A percentile compares a stretch with the other conserved stretches of the same genome.
Conservation (phyloP, 2,113 vertebrate genomes). For the Egretta garzetta region DNA sequence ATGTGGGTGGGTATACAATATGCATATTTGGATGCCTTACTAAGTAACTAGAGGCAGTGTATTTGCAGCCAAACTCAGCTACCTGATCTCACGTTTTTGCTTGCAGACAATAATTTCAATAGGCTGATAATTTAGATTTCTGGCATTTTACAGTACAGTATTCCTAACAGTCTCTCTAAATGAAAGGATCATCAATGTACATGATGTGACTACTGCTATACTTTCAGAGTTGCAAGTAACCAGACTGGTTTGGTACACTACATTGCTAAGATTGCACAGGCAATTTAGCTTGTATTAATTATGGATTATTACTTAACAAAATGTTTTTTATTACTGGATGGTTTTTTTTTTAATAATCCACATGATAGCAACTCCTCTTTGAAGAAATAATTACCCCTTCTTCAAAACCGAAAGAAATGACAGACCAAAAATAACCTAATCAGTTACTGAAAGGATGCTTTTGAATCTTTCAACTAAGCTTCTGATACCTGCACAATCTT, state of each 20-base stretch:
- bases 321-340: not conserved
- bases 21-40: not conserved
- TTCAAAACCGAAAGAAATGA: not conserved
- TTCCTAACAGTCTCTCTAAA: not conserved
- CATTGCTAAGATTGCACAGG: not conserved
- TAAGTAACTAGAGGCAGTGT: not conserved
- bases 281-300: not conserved
- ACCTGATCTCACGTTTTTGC: not conserved
- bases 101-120: not conserved
- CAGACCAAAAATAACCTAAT: constrained; percentile 23
- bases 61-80: not conserved
- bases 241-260: not conserved
- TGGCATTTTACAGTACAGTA: not conserved
- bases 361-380: not conserved
- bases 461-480: constrained; percentile 10
- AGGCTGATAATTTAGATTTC: not conserved
- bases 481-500: not conserved
- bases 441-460: not conserved
- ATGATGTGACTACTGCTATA: not conserved
- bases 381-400: not conserved
- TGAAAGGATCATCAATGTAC: not conserved
- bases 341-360: constrained; percentile 32
- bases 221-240: not conserved
- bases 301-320: not conserved
- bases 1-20: not conserved